Conservation (phyloP, 2,888 invertebrate genomes). For the Griposia aprilina region DNA sequence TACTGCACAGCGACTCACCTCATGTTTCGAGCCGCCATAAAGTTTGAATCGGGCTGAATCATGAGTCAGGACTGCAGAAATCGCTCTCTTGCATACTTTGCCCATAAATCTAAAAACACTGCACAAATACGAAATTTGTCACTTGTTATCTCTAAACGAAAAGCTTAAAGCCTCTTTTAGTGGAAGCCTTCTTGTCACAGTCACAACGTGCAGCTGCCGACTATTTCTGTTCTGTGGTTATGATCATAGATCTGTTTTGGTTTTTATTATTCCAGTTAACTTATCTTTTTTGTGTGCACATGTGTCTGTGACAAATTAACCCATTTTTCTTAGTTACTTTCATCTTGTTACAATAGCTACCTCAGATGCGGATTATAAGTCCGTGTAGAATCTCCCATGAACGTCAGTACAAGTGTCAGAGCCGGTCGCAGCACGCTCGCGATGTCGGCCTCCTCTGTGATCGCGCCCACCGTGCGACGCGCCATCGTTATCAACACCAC, state of each 20-base stretch:
- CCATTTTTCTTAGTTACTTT: background rate
- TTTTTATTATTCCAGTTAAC: too few species aligned
- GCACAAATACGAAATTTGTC: background rate
- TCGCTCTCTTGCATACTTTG: background rate
- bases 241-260: too few species aligned
- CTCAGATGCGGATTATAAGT: slow-evolving; percentile 97
- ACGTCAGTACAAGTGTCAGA: slow-evolving; percentile 94
- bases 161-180: background rate
- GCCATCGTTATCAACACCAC: slow-evolving; percentile 95
- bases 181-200: background rate
- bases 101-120: background rate
- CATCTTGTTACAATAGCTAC: slow-evolving; percentile 57
- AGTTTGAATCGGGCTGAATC: background rate
- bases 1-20: too few species aligned
- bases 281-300: too few species aligned
- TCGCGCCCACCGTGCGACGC: slow-evolving; percentile 90
- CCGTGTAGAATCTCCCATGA: slow-evolving; percentile 96
- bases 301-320: background rate
- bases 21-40: too few species aligned
- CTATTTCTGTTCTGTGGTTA: too few species aligned
- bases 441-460: slow-evolving; percentile 92
- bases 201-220: background rate
- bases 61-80: background rate
- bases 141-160: background rate
- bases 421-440: slow-evolving; percentile 92